Percentiles rank a stretch among this genome's conserved stretches.
Evolutionary conservation across 2,797 vertebrate species (phyloP).

Genomic region (Micropoecilia bifurca): DNA sequence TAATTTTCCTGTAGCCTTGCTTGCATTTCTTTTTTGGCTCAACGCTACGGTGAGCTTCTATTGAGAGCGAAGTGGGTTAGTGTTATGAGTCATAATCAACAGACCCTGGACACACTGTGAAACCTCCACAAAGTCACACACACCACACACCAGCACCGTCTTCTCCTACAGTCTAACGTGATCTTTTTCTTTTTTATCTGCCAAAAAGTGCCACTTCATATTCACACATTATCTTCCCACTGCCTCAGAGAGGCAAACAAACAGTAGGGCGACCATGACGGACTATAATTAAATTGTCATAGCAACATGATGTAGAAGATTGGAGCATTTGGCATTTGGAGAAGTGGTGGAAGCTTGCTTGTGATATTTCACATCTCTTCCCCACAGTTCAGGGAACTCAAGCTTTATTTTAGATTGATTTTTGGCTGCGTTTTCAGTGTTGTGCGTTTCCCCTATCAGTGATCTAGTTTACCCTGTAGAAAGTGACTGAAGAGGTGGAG

Average conservation of each 20-base stretch:
- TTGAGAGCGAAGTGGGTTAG: slow-evolving; percentile 45
- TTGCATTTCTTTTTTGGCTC: slow-evolving; percentile 12
- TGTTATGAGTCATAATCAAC: slow-evolving; percentile 62
- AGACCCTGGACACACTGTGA: slow-evolving; percentile 48
- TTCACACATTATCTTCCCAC: slow-evolving; percentile 68
- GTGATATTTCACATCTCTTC: slow-evolving; percentile 52
- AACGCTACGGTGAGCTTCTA: background rate
- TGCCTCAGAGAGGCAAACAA: slow-evolving; percentile 58
- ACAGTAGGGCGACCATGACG: slow-evolving; percentile 36
- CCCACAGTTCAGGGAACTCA: slow-evolving; percentile 30
- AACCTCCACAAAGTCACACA: slow-evolving; percentile 48
- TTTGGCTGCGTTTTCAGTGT: slow-evolving; percentile 30
- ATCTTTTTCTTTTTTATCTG: slow-evolving; percentile 21
- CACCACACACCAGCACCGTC: slow-evolving; percentile 44
- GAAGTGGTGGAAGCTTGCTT: slow-evolving; percentile 52
- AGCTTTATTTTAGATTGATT: slow-evolving; percentile 49
- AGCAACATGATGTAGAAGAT: slow-evolving; percentile 60
- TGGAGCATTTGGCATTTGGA: slow-evolving; percentile 53
- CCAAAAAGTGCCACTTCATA: slow-evolving; percentile 62
- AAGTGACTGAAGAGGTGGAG: slow-evolving; percentile 31
- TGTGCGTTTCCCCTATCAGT: slow-evolving; percentile 18
- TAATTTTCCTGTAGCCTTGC: background rate
- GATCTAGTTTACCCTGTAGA: slow-evolving; percentile 10
- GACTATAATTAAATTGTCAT: slow-evolving; percentile 75
- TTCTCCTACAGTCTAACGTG: slow-evolving; percentile 43